Evolutionary conservation across 2,113 vertebrate species (phyloP).

Genomic region (Clarias batrachus): DNA sequence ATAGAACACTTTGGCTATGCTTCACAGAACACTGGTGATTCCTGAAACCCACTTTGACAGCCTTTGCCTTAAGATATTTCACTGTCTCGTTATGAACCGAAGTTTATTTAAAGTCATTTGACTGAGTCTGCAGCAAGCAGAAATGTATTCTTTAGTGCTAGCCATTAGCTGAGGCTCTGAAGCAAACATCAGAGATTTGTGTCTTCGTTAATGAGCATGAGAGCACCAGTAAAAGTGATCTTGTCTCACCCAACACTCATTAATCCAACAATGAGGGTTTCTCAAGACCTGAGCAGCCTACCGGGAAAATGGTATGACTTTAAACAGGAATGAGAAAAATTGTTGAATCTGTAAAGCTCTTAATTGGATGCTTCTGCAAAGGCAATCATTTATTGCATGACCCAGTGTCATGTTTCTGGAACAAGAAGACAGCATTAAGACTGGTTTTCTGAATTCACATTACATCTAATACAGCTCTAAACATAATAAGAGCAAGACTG

Average conservation of each 20-base stretch:
- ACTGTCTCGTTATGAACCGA: slow-evolving; percentile 7
- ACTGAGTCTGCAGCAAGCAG: slow-evolving; percentile 34
- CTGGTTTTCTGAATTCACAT: slow-evolving; percentile 18
- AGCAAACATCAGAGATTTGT: slow-evolving; percentile 65
- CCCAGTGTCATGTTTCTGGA: slow-evolving; percentile 5
- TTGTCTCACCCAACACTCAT: slow-evolving; percentile 64
- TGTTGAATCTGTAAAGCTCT: slow-evolving; percentile 29
- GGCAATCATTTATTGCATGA: slow-evolving; percentile 13
- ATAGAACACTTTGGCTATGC: not conserved
- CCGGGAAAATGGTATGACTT: slow-evolving; percentile 55
- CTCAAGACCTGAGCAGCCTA: slow-evolving; percentile 61
- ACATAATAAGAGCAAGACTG: not conserved
- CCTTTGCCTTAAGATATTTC: slow-evolving; percentile 18
- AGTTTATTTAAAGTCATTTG: slow-evolving; percentile 14
- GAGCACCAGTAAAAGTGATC: slow-evolving; percentile 63
- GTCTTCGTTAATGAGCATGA: slow-evolving; percentile 66
- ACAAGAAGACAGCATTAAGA: not conserved
- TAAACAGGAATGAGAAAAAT: slow-evolving; percentile 43
- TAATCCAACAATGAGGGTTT: slow-evolving; percentile 66
- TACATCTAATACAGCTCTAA: not conserved
- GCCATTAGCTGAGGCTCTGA: slow-evolving; percentile 64
- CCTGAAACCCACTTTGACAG: not conserved
- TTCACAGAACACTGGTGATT: not conserved
- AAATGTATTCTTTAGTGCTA: slow-evolving; percentile 53
- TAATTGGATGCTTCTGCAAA: slow-evolving; percentile 43